Conservation (phyloP, 2,797 vertebrate genomes). For the Cyprinodon diabolis region DNA sequence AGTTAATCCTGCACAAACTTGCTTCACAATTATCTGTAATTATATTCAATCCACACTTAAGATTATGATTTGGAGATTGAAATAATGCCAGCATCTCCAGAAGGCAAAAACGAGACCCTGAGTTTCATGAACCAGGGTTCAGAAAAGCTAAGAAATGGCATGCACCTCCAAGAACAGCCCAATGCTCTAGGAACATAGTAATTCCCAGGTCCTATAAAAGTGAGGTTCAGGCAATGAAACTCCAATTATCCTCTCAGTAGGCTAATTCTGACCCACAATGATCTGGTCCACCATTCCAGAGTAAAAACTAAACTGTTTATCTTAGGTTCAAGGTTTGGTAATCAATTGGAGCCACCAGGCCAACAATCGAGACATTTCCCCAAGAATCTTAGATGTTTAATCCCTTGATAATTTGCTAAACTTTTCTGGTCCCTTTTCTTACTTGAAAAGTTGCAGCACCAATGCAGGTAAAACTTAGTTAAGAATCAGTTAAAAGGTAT, state of each 20-base stretch:
- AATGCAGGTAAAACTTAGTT: not conserved
- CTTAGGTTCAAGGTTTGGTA: not conserved
- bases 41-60: too few relatives aligned
- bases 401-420: not conserved
- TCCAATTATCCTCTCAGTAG: too few relatives aligned
- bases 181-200: too few relatives aligned
- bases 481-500: not conserved
- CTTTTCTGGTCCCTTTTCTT: not conserved
- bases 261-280: not conserved
- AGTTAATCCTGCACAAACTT: too few relatives aligned
- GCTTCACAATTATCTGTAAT: too few relatives aligned
- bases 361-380: not conserved
- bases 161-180: too few relatives aligned
- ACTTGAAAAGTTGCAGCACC: not conserved
- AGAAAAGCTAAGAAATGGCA: too few relatives aligned
- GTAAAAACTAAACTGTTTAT: not conserved
- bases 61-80: not conserved
- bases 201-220: too few relatives aligned
- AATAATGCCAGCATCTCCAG: not conserved
- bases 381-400: not conserved
- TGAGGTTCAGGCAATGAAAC: too few relatives aligned
- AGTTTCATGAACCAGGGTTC: not conserved
- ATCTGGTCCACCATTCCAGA: not conserved
- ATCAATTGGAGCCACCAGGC: not conserved
- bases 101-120: not conserved